These are phyloP conservation scores for Drosophila ananassae DNA, from an alignment of 1,140 invertebrate genomes.

Conservation along the genomic window DNA sequence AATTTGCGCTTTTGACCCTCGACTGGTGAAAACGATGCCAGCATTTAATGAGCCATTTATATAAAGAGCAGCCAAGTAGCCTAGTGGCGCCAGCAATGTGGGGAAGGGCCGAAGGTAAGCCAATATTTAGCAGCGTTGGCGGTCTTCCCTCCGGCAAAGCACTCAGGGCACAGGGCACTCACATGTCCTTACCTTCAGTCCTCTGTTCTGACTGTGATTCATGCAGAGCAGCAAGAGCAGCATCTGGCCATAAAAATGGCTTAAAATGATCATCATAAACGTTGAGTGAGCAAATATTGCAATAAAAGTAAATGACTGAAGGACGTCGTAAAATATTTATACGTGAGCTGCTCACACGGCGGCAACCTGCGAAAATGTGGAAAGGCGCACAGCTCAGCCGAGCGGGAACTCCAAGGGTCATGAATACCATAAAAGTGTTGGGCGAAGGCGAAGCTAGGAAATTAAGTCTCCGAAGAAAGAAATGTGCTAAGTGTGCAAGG, in stretches of 20 bases:
- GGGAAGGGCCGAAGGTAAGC: conserved; percentile 64
- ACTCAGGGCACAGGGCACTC: conserved; percentile 48
- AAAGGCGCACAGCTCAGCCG: neutral
- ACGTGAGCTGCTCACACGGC: conserved; percentile 70
- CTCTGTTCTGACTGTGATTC: conserved; percentile 56
- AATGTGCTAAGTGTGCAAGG: conserved; percentile 61
- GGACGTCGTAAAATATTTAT: conserved; percentile 84
- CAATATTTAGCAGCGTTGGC: conserved; percentile 75
- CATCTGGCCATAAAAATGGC: conserved; percentile 83
- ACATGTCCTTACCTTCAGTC: conserved; percentile 29
- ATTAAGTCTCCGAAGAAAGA: conserved; percentile 36
- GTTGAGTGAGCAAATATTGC: conserved; percentile 84
- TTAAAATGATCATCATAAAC: conserved; percentile 84
- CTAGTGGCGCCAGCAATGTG: conserved; percentile 20
- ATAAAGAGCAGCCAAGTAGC: conserved; percentile 60
- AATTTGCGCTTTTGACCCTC: conserved; percentile 49
- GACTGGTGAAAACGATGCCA: conserved; percentile 60
- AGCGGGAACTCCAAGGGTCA: conserved; percentile 37
- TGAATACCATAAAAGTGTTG: conserved; percentile 67
- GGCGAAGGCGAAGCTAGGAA: conserved; percentile 10
- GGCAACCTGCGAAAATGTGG: conserved; percentile 27
- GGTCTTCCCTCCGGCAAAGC: conserved; percentile 24
- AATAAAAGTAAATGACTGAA: conserved; percentile 84
- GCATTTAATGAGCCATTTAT: conserved; percentile 82
- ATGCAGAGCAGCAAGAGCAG: conserved; percentile 66